Percentiles rank a stretch among this genome's conserved stretches.
These are phyloP conservation scores for Tribolium madens DNA, from an alignment of 1,140 invertebrate species.

Conservation along the genomic window DNA sequence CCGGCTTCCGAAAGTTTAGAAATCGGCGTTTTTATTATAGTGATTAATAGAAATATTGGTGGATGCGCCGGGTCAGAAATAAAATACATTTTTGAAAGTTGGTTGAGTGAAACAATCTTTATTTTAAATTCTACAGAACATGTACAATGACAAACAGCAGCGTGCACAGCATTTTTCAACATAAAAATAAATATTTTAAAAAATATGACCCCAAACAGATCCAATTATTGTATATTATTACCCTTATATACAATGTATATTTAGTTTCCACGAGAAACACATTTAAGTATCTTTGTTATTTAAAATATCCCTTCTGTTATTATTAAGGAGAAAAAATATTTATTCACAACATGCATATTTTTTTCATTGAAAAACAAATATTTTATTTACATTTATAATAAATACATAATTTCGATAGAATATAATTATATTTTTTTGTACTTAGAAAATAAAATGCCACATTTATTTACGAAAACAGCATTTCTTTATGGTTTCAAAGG, in stretches of 20 bases:
- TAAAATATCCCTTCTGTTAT: conserved; percentile 34
- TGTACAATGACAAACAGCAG: conserved; percentile 45
- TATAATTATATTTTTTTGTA: conserved; percentile 9
- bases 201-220: conserved; percentile 39
- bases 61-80: too few relatives aligned
- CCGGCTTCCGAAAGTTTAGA: too few relatives aligned
- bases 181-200: conserved; percentile 36
- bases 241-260: conserved; percentile 34
- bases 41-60: too few relatives aligned
- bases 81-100: background rate
- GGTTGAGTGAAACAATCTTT: conserved; percentile 39
- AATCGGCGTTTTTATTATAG: too few relatives aligned
- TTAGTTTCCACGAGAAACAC: conserved; percentile 37
- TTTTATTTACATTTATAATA: conserved; percentile 23
- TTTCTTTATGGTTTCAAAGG: conserved; percentile 17
- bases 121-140: conserved; percentile 43
- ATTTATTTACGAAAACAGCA: conserved; percentile 26
- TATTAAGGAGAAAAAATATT: conserved; percentile 10
- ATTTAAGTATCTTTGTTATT: conserved; percentile 30
- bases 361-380: conserved; percentile 16
- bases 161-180: conserved; percentile 43
- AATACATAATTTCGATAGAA: conserved; percentile 4
- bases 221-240: conserved; percentile 39
- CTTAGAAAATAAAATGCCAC: conserved; percentile 25
- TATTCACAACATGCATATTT: conserved; percentile 22